phyloP scores from a whole-genome alignment of 2,888 invertebrate species.

The Gortyna flavago region DNA sequence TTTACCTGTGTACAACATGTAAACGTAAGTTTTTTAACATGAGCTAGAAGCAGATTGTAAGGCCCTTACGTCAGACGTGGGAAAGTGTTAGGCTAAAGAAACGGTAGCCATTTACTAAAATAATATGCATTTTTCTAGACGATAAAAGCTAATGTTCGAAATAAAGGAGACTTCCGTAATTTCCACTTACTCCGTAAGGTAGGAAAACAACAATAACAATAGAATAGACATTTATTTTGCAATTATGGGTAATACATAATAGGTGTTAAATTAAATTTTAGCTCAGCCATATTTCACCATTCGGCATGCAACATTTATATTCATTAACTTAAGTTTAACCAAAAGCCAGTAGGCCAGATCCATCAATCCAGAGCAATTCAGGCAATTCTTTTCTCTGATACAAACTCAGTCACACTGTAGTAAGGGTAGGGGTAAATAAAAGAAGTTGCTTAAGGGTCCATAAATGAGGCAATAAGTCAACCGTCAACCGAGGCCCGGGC shows the following conservation, averaged over 20 bases:
- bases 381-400: too few relatives aligned
- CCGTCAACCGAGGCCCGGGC: neutral
- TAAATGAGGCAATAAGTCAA: constrained; percentile 46
- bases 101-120: neutral
- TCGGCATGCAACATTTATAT: too few relatives aligned
- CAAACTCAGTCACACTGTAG: too few relatives aligned
- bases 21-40: constrained; percentile 20
- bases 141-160: neutral
- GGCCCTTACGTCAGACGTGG: neutral
- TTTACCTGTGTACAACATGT: constrained; percentile 17
- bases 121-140: neutral
- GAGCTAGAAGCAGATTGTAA: neutral
- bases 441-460: constrained; percentile 13
- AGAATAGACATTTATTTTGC: too few relatives aligned
- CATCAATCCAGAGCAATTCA: too few relatives aligned
- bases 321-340: too few relatives aligned
- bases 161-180: neutral
- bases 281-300: too few relatives aligned
- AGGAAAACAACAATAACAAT: neutral
- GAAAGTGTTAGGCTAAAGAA: neutral
- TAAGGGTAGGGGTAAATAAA: neutral
- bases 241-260: too few relatives aligned
- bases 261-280: too few relatives aligned
- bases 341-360: too few relatives aligned
- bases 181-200: neutral